Evolutionary conservation across 2,888 invertebrate genomes (phyloP), one percentile per base, ranked within the genome.

Genomic region (Dolichopus griseipennis): DNA sequence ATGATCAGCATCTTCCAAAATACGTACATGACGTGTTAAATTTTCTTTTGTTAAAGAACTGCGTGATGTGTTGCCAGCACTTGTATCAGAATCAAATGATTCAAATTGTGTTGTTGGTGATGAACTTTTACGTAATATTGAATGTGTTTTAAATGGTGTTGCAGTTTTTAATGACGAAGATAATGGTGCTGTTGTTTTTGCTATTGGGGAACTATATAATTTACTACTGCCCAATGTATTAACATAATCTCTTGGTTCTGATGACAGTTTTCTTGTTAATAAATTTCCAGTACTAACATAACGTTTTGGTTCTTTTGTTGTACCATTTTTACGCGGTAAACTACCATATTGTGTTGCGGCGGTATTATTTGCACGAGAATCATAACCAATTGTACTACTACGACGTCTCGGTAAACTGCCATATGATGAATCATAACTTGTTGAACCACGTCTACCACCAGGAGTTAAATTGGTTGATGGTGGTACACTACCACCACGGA

Each of bases 41-140:
- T 72, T 72, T 15, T 71, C 71, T 66, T 68, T 70, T 62, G 72
- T 72, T 61, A 72, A 67, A 67, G n/a, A 20, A 37, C 66, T 52
- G 27, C 63, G 65, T 66, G 68, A 67, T 63, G 66, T 68, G 66
- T 67, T 62, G 43, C 34, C 52, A 63, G 20, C 52, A 63, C 34
- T 41, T 33, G 18, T 20, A 61, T 62, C 65, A 18, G 52, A 66
- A 61, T 66, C 65, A 33, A 66, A 61, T 61, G 22, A n/a, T 65
- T 65, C 18, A 15, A 34, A 69, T 27, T 27, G 27, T 69, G 61
- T 15, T 52, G 52, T 52, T 33, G 66, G 65, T 15, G 65, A 43
- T 34, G 64, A 65, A 66, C 64, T 64, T 64, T 64, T 64, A n/a
- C 64, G 33, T 37, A 64, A 64, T 18, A 64, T 64, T 64, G 64